phyloP scores from a whole-genome alignment of 2,113 vertebrate genomes.

The Melozone crissalis region DNA sequence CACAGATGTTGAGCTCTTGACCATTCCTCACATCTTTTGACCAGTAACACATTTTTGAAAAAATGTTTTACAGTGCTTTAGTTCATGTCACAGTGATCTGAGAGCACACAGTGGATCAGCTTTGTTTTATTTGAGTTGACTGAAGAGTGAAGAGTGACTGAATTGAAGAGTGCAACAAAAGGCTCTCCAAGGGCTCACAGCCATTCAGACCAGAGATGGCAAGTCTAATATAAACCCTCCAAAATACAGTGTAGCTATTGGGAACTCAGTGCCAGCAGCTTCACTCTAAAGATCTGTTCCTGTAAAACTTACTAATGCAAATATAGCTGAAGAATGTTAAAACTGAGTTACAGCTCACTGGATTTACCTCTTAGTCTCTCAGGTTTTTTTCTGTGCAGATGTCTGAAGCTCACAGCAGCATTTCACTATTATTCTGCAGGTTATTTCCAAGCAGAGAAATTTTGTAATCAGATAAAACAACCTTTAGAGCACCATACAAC shows the following conservation, averaged over 20 bases:
- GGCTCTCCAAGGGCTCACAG: not conserved
- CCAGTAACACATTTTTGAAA: not conserved
- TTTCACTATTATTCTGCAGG: not conserved
- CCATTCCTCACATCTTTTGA: not conserved
- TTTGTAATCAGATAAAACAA: not conserved
- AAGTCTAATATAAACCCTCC: not conserved
- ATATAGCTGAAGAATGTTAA: not conserved
- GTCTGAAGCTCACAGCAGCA: not conserved
- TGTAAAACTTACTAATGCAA: not conserved
- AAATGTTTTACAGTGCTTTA: not conserved
- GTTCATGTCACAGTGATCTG: rapidly evolving
- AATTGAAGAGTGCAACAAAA: not conserved
- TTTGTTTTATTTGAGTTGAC: not conserved
- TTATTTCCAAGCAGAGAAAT: not conserved
- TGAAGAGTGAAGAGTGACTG: not conserved
- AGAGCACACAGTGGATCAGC: not conserved
- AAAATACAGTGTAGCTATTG: not conserved
- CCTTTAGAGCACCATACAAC: not conserved
- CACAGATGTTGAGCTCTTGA: not conserved
- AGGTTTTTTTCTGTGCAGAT: not conserved
- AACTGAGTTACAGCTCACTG: not conserved
- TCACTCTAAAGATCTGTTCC: not conserved
- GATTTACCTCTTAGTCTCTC: not conserved
- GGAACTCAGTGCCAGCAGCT: rapidly evolving
- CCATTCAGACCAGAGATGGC: not conserved